These are phyloP conservation scores for Artibeus lituratus DNA, from an alignment of 2,797 vertebrate genomes.

Conservation along the genomic window DNA sequence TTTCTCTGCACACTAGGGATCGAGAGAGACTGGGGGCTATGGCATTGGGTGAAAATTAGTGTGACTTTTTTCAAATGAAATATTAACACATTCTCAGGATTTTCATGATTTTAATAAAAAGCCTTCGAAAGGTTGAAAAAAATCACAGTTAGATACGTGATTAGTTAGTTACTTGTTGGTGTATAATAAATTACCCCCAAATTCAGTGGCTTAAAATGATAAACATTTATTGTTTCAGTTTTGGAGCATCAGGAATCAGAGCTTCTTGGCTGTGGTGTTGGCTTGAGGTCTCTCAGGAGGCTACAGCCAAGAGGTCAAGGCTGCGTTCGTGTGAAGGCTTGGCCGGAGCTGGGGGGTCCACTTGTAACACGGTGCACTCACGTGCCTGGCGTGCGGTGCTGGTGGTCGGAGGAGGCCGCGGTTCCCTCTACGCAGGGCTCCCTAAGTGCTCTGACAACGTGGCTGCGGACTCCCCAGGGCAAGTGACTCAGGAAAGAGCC, in stretches of 20 bases:
- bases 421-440: background rate
- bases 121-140: background rate
- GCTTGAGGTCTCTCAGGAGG: background rate
- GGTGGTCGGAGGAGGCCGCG: background rate
- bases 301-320: background rate
- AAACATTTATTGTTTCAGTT: background rate
- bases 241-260: background rate
- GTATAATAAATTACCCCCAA: background rate
- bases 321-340: background rate
- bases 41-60: background rate
- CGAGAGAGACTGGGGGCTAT: background rate
- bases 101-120: background rate
- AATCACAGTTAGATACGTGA: background rate
- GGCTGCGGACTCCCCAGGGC: background rate
- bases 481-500: background rate
- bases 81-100: background rate
- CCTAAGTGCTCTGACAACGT: background rate
- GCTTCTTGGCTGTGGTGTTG: background rate
- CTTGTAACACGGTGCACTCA: background rate
- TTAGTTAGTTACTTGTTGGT: background rate
- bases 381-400: rapidly evolving
- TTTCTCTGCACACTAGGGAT: background rate
- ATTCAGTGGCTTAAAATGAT: background rate
- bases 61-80: background rate
- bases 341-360: rapidly evolving